These are phyloP conservation scores for Epizoanthus rinbou DNA, from an alignment of 92 coral and sea anemone species.

Conservation along the genomic window DNA sequence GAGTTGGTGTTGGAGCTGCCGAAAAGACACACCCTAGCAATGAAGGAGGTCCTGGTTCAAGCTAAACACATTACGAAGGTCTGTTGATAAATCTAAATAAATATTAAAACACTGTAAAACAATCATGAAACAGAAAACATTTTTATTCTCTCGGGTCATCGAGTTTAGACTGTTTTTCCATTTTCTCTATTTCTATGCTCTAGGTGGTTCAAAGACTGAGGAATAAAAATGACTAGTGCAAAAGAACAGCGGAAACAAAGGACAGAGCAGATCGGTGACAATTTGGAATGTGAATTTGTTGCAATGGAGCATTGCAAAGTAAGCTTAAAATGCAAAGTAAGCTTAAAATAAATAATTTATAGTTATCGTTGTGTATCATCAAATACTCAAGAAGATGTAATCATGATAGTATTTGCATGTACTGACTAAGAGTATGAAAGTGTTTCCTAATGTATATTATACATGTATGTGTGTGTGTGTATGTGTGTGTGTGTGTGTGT, in stretches of 20 bases:
- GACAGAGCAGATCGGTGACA: conserved; percentile 11
- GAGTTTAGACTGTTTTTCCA: no score
- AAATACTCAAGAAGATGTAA: neutral
- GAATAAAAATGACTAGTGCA: conserved; percentile 7
- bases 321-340: neutral
- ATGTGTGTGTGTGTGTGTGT: neutral
- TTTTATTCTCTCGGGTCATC: no score
- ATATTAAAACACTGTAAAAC: neutral
- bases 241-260: conserved; percentile 16
- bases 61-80: conserved; percentile 41
- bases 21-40: conserved; percentile 15
- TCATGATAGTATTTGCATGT: neutral
- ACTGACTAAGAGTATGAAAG: neutral
- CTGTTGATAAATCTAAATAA: neutral
- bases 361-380: neutral
- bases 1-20: conserved; percentile 31
- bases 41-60: conserved; percentile 51
- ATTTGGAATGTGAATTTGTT: neutral
- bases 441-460: neutral
- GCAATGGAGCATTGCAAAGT: conserved; percentile 23
- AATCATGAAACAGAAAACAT: neutral
- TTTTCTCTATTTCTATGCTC: neutral
- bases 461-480: neutral
- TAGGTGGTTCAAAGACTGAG: conserved; percentile 25
- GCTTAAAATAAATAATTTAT: neutral